Conservation (phyloP, 1,140 invertebrate genomes). For the Bactericera cockerelli region DNA sequence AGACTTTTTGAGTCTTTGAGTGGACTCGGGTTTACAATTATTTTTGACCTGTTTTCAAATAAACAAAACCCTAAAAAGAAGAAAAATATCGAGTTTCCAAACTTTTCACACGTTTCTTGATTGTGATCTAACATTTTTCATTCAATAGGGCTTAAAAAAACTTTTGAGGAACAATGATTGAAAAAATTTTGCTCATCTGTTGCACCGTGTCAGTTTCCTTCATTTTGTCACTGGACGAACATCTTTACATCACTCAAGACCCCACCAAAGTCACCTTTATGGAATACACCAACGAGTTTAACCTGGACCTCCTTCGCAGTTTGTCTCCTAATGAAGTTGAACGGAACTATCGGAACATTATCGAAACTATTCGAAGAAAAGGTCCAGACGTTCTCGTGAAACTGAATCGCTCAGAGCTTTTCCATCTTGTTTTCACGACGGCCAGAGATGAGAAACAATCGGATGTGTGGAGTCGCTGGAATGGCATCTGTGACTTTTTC, state of each 20-base stretch:
- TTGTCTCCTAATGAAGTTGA: not conserved
- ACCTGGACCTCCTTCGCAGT: not conserved
- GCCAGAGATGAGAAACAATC: not conserved
- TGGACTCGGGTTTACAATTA: too few species aligned
- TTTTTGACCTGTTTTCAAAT: too few species aligned
- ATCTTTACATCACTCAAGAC: conserved; percentile 4
- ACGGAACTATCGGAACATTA: not conserved
- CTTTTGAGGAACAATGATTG: too few species aligned
- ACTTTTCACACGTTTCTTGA: too few species aligned
- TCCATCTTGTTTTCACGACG: not conserved
- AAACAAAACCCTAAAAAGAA: too few species aligned
- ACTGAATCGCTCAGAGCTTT: not conserved
- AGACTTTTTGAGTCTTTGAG: too few species aligned
- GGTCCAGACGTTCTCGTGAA: not conserved
- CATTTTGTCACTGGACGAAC: not conserved
- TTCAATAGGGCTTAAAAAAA: too few species aligned
- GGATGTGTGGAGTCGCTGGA: not conserved
- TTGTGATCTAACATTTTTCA: too few species aligned
- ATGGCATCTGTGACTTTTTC: not conserved
- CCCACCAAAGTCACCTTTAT: not conserved
- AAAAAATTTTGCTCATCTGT: too few species aligned
- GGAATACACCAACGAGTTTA: conserved; percentile 7
- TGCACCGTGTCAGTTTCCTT: too few species aligned
- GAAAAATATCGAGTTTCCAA: too few species aligned
- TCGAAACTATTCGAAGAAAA: not conserved